Base-by-base conservation (phyloP, 2,888 invertebrate species). In the Auanema freiburgensis region DNA sequence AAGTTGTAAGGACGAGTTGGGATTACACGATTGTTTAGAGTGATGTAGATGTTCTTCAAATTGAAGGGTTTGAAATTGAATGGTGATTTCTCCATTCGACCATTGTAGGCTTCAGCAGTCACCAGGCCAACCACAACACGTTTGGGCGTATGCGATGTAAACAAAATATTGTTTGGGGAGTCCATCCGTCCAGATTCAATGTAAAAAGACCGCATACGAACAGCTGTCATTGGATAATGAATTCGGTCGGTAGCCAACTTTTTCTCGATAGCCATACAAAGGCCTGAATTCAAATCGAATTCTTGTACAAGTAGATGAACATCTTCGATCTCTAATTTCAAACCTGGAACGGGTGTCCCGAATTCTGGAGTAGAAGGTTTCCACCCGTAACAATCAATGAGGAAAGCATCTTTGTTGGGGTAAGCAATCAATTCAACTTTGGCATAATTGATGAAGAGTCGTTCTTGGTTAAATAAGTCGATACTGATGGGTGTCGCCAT, bases 41-140 rank as follows among this genome's bases (percentile, higher is more conserved):
- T n/a, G n/a, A 43, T n/a, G n/a, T 43, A 43, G n/a, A 43, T 43
- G n/a, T 43, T 43, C n/a, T 43, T 11, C n/a, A 43, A 43, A 14
- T 43, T 43, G n/a, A 43, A 43, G n/a, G 11, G 43, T n/a, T 43
- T 11, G n/a, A 43, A 43, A 43, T 43, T 43, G 43, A 43, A 43
- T 12, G 43, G 43, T 11, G 43, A 12, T 12, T 43, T 11, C 12
- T 11, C n/a, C 12, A 12, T 12, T 43, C 43, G 43, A 12, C 43
- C 43, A 14, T 43, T 43, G 43, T 12, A 43, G n/a, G 11, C 43
- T n/a, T 11, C 43, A 14, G 43, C 43, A 12, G 43, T n/a, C 43
- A 43, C 43, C 43, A 43, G n/a, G 12, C 43, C 43, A 11, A 43
- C 43, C 43, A 43, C 43, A 11, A 43, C n/a, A 14, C 43, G 43